These are phyloP conservation scores for Xiphophorus hellerii DNA, from an alignment of 2,113 vertebrate species.

Conservation along the genomic window DNA sequence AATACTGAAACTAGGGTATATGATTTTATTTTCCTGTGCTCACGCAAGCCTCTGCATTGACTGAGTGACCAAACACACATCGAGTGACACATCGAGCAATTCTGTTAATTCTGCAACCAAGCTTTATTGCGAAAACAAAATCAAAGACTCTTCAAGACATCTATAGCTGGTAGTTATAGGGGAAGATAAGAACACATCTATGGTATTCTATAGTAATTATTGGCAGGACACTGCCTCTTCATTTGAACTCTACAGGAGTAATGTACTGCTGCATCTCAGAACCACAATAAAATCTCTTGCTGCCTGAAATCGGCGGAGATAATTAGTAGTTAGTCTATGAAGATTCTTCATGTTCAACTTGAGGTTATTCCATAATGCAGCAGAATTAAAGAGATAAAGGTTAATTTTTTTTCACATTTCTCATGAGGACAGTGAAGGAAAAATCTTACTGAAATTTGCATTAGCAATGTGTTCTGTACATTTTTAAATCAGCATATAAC, in stretches of 20 bases:
- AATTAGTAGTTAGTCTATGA: conserved; percentile 30
- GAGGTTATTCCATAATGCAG: conserved; percentile 36
- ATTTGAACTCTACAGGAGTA: too few relatives aligned
- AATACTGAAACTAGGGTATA: not conserved
- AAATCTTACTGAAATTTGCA: conserved; percentile 7
- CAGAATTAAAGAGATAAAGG: not conserved
- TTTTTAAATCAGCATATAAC: not conserved
- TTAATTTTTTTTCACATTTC: conserved; percentile 13
- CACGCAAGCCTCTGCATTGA: not conserved
- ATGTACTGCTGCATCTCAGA: not conserved
- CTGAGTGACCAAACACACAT: not conserved
- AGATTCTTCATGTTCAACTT: conserved; percentile 7
- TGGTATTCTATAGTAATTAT: not conserved
- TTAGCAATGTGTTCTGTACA: conserved; percentile 8
- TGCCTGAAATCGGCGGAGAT: conserved; percentile 15
- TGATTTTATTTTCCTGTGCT: not conserved
- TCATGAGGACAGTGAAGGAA: conserved; percentile 10
- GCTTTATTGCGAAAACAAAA: conserved; percentile 10
- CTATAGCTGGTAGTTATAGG: not conserved
- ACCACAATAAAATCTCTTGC: conserved; percentile 22
- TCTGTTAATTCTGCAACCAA: conserved; percentile 10
- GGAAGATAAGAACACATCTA: not conserved
- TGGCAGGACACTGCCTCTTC: not conserved
- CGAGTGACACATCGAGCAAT: conserved; percentile 11
- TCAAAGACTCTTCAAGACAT: not conserved